phyloP scores from a whole-genome alignment of 2,888 invertebrate species.

The Pediacus dermestoides region DNA sequence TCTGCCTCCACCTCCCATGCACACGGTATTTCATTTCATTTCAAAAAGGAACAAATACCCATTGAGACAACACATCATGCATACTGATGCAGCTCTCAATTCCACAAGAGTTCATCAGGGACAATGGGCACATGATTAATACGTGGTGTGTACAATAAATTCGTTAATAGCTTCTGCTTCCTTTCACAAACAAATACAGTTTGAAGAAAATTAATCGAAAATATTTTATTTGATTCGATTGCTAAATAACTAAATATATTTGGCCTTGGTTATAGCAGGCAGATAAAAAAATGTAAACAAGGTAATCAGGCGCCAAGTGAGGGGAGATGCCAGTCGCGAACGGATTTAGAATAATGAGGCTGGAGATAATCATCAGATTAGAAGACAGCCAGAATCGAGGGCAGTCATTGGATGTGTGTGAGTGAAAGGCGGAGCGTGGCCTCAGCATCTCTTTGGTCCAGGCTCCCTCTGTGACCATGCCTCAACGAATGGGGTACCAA shows the following conservation, averaged over 20 bases:
- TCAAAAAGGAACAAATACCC: neutral
- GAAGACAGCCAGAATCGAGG: constrained; percentile 1
- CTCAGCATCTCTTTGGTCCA: constrained; percentile 5
- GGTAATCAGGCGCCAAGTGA: too few relatives aligned
- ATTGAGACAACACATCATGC: constrained; percentile 5
- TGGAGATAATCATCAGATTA: neutral
- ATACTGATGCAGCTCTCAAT: constrained; percentile 16
- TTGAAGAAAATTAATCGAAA: too few relatives aligned
- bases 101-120: constrained; percentile 8
- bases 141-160: neutral
- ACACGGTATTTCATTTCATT: neutral
- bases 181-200: too few relatives aligned
- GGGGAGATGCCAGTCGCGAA: too few relatives aligned
- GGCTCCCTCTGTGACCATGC: constrained; percentile 1
- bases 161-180: too few relatives aligned
- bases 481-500: neutral
- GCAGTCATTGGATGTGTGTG: neutral
- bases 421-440: constrained; percentile 1
- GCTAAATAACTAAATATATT: too few relatives aligned
- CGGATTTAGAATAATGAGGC: too few relatives aligned
- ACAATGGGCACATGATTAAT: neutral
- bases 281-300: too few relatives aligned
- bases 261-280: too few relatives aligned
- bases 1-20: neutral
- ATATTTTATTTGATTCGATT: too few relatives aligned